Evolutionary conservation across 2,113 vertebrate genomes (phyloP), one percentile per base, ranked within the genome.

Genomic region (Hyperoodon ampullatus): DNA sequence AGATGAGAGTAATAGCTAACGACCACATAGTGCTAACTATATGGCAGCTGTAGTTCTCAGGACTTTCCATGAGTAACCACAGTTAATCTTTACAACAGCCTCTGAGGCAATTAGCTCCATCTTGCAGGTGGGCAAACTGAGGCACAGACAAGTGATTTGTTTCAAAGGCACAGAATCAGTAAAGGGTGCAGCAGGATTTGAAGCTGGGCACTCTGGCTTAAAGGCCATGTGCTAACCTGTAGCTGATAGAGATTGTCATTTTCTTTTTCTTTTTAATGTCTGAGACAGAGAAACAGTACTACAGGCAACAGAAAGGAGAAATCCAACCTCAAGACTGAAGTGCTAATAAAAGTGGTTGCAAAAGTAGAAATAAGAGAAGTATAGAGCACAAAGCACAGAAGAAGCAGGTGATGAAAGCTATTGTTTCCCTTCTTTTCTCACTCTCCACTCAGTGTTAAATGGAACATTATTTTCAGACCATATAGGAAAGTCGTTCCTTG

Each of bases 91-190:
- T 80, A 35, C 33, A 60, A 83, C 13, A 39, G 12, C 21, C 33
- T 63, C 33, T n/a, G 55, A 71, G 50, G 42, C 42, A 42, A 55
- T 74, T 30, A 65, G 23, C 55, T 66, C 26, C 26, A 10, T 39
- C 89, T 75, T 77, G 42, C 23, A 61, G 61, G 39, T 83, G 18
- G 63, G 33, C 42, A 96, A 30, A 35, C 12, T 30, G 89, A 97
- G 68, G 61, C 66, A 86, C 30, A 39, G 39, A 39, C 39, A 39
- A 39, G 39, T 39, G 39, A 39, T 39, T 39, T 39, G 39, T 39
- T 39, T 39, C 39, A 39, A 39, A 39, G 39, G 39, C 39, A 39
- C 39, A 39, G 4, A 39, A 39, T 39, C 39, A 39, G 39, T 39
- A 39, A 39, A 39, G 39, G 4, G 39, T 39, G 39, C 39, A 39